Base-by-base conservation (phyloP, 1,140 invertebrate genomes). In the Arion vulgaris region DNA sequence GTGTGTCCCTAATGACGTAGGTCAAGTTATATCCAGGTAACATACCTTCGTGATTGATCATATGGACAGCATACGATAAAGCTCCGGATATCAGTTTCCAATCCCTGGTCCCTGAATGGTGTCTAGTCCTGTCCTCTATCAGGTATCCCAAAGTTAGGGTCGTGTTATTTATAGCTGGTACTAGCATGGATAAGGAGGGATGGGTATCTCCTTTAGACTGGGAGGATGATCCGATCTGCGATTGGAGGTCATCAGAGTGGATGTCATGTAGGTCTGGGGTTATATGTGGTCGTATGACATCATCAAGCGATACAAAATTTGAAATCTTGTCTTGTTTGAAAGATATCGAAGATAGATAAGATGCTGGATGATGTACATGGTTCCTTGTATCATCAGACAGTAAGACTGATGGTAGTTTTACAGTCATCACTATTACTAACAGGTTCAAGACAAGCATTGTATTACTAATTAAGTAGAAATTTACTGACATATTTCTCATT, bases 61-160 rank as follows among this genome's bases (percentile, higher is more conserved):
- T 36, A 23, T 78, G 38, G 13, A 78, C 34, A 17, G 76, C 76
- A 34, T 78, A 66, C 36, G 19, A 1, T 38, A 78, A 53, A 26
- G 76, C 76, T 28, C 76, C 76, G 19, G 53, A 57, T 0, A 62
- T 11, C 45, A 19, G 11, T 26, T 78, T 78, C 53, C 17, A 39
- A 53, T 78, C 5, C 4, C 28, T 9, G 2, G 34, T 1, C 2
- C 2, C 15, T 11, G 23, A 2, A 17, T 41, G 11, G 11, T 15
- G 15, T 26, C 17, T 51, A 23, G 15, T 26, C 0, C 13, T 1
- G 28, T 78, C 1, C 19, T 36, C 38, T 32, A 78, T 53, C 0
- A 78, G 76, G 53, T 62, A 57, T 0, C 76, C 76, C 38, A 78
- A 39, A 34, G 76, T 78, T 34, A 78, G 23, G 32, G 28, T 36